These are phyloP conservation scores for Aplidium turbinatum DNA, from an alignment of 23 tunicate genomes.

Conservation along the genomic window DNA sequence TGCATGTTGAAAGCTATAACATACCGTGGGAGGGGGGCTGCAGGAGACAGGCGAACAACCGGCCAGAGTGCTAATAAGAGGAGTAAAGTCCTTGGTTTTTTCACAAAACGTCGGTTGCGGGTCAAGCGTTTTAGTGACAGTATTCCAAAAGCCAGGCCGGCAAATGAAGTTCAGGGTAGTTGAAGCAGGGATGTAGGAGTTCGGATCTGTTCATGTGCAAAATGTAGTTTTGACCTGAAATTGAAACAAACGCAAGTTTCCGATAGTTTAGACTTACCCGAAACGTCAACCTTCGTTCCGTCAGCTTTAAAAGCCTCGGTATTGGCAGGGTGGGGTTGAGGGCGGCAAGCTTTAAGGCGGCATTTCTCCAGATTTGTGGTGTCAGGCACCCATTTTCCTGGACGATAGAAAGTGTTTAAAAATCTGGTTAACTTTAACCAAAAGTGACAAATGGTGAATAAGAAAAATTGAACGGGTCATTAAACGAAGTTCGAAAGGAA, in stretches of 20 bases:
- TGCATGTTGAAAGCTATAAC: background rate
- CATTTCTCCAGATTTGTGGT: conserved; percentile 27
- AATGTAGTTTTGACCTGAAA: no score
- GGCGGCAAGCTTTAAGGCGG: conserved; percentile 22
- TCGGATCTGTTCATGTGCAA: no score
- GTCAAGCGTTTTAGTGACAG: background rate
- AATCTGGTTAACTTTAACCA: no score
- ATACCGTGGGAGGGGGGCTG: background rate
- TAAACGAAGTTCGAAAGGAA: no score
- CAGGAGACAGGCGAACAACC: conserved; percentile 8
- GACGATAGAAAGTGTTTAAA: no score
- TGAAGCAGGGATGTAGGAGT: background rate
- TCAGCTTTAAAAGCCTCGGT: conserved; percentile 5
- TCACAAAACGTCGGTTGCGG: background rate
- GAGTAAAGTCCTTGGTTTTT: background rate
- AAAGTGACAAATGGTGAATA: no score
- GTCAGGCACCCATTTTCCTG: conserved; percentile 54
- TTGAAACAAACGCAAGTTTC: no score
- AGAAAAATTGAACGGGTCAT: no score
- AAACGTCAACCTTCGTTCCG: conserved; percentile 1
- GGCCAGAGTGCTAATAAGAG: background rate
- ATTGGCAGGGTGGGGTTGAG: conserved; percentile 28
- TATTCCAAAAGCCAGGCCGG: conserved; percentile 22
- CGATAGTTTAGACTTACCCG: conserved; percentile 23
- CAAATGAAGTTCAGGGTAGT: background rate